phyloP scores from a whole-genome alignment of 2,797 vertebrate species.

The Clarias laeviceps region DNA sequence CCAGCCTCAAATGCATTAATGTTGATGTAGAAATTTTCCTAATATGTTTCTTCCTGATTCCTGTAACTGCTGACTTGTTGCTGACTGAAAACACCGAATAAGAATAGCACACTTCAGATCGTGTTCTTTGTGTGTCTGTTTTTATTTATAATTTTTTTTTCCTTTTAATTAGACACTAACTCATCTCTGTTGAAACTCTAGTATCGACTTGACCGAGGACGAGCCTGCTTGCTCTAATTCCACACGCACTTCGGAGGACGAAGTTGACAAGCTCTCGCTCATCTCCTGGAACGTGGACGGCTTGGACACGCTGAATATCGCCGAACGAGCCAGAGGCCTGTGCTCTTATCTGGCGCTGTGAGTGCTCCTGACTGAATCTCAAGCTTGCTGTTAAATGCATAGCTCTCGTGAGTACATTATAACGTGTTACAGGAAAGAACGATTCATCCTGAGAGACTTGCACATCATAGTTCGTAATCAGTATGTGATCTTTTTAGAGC shows the following conservation, averaged over 20 bases:
- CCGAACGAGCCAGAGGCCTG: conserved; percentile 84
- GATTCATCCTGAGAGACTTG: neutral
- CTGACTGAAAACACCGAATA: no score
- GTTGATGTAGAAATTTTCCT: neutral
- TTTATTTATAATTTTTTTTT: neutral
- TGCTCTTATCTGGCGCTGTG: conserved; percentile 87
- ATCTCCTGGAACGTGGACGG: conserved; percentile 96
- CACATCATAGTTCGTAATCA: neutral
- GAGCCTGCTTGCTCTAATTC: conserved; percentile 68
- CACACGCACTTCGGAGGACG: conserved; percentile 3
- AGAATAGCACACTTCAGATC: neutral
- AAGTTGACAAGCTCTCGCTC: conserved; percentile 75
- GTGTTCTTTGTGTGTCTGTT: neutral
- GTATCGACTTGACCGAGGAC: conserved; percentile 85
- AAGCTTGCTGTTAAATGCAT: neutral
- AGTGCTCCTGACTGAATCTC: conserved; percentile 62
- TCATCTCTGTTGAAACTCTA: conserved; percentile 55
- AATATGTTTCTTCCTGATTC: neutral
- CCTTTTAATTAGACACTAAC: no score
- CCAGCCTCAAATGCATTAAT: neutral
- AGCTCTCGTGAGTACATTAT: neutral
- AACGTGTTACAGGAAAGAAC: neutral
- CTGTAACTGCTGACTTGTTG: neutral
- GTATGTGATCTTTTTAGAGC: neutral
- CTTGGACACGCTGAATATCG: conserved; percentile 79